Evolutionary conservation across 2,888 invertebrate species (phyloP).

Genomic region (Escarpia spicata): DNA sequence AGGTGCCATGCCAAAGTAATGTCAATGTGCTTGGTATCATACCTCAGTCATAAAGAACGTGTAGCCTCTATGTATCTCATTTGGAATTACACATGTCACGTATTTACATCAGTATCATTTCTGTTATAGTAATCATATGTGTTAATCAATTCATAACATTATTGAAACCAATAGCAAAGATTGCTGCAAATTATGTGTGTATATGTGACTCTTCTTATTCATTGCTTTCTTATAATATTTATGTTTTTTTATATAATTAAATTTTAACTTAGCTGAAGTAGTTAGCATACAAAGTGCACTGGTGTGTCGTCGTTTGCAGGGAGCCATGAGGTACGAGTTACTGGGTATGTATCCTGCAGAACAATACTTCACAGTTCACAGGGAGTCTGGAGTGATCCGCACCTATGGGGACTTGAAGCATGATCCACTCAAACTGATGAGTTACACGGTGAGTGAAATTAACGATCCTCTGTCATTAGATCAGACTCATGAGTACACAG

Average conservation of each 20-base stretch:
- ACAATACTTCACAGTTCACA: constrained; percentile 50
- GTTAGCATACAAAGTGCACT: neutral
- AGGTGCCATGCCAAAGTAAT: too few relatives aligned
- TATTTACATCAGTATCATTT: neutral
- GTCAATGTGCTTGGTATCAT: too few relatives aligned
- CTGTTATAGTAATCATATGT: neutral
- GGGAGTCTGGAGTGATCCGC: constrained; percentile 40
- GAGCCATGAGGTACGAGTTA: constrained; percentile 47
- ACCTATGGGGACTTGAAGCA: constrained; percentile 38
- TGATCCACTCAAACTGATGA: constrained; percentile 45
- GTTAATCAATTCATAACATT: neutral
- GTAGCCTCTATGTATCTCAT: neutral
- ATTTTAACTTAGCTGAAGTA: neutral
- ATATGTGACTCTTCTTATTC: neutral
- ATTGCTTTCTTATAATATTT: neutral
- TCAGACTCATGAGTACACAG: too few relatives aligned
- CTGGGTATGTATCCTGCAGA: constrained; percentile 53
- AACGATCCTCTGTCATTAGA: too few relatives aligned
- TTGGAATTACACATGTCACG: neutral
- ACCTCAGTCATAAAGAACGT: too few relatives aligned
- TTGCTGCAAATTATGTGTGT: neutral
- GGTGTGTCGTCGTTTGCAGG: constrained; percentile 43
- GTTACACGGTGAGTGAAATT: constrained; percentile 47
- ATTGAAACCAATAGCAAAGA: neutral
- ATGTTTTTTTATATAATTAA: neutral